A percentile compares a stretch with the other conserved stretches of the same genome.
These are phyloP conservation scores for Muscidifurax raptorellus DNA, from an alignment of 1,140 invertebrate genomes.

Conservation along the genomic window DNA sequence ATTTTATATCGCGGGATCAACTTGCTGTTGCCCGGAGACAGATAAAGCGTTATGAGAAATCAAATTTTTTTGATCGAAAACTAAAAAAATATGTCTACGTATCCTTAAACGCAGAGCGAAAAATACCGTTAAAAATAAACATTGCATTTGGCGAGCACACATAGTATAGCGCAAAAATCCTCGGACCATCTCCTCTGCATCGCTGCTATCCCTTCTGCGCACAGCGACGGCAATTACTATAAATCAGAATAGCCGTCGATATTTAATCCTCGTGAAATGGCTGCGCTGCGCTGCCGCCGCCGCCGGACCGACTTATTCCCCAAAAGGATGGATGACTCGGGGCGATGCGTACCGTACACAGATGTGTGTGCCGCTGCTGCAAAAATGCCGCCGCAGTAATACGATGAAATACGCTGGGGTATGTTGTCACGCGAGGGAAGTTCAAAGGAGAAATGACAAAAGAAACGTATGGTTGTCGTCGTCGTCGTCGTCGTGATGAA, in stretches of 20 bases:
- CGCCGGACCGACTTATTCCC: conserved; percentile 54
- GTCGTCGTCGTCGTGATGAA: not conserved
- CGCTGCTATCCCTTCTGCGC: conserved; percentile 55
- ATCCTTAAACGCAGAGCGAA: not conserved
- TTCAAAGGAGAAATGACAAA: not conserved
- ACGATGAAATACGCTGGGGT: conserved; percentile 69
- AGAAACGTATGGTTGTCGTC: not conserved
- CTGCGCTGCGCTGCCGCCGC: conserved; percentile 53
- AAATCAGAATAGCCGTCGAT: conserved; percentile 75
- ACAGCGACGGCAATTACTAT: conserved; percentile 71
- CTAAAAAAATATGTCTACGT: not conserved
- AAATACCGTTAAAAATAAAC: not conserved
- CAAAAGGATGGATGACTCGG: conserved; percentile 57
- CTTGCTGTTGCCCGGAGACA: too few species aligned
- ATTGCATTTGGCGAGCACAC: not conserved
- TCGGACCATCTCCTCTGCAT: not conserved
- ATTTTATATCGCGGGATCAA: not conserved
- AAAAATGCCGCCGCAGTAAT: conserved; percentile 68
- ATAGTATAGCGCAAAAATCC: not conserved
- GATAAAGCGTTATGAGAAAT: too few species aligned
- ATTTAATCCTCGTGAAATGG: conserved; percentile 74
- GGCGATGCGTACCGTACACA: conserved; percentile 37
- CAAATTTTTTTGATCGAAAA: too few species aligned
- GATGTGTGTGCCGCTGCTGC: conserved; percentile 60
- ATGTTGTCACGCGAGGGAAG: not conserved